phyloP scores from a whole-genome alignment of 2,113 vertebrate species.

The Notothenia rossii region DNA sequence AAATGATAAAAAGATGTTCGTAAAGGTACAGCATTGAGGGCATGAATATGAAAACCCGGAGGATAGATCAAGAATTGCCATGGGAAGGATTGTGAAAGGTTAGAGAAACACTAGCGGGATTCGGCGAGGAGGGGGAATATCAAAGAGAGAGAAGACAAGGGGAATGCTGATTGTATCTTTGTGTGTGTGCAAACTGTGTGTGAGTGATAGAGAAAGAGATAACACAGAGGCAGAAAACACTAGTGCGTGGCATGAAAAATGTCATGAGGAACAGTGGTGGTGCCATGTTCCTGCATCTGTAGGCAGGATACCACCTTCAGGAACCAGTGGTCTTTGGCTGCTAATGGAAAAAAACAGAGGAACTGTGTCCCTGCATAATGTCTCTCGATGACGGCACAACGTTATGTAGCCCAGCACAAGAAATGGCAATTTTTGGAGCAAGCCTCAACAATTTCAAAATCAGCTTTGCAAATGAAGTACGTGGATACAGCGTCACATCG shows the following conservation, averaged over 20 bases:
- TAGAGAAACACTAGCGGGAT: constrained; percentile 43
- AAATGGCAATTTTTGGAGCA: constrained; percentile 16
- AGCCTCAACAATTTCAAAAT: constrained; percentile 36
- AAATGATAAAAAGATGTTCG: constrained; percentile 34
- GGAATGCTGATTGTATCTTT: constrained; percentile 51
- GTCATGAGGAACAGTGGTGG: constrained; percentile 62
- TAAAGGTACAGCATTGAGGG: constrained; percentile 7
- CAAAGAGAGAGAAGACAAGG: constrained; percentile 17
- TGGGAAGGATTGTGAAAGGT: constrained; percentile 57
- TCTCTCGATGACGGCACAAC: constrained; percentile 18
- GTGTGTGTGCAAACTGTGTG: constrained; percentile 14
- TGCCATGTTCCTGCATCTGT: constrained; percentile 31
- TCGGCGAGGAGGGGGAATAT: constrained; percentile 8
- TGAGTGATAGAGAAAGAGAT: constrained; percentile 1
- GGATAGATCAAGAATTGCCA: constrained; percentile 44
- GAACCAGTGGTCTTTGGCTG: constrained; percentile 63
- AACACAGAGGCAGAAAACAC: constrained; percentile 28
- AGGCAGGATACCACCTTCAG: constrained; percentile 51
- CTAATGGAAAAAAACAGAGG: constrained; percentile 59
- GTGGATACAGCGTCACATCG: background rate
- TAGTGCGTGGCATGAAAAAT: constrained; percentile 73
- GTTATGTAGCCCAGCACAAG: background rate
- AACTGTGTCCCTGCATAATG: constrained; percentile 16
- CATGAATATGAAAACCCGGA: constrained; percentile 42
- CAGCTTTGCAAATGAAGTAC: constrained; percentile 19